Conservation (phyloP, 2,113 vertebrate genomes). For the Hassar affinis region DNA sequence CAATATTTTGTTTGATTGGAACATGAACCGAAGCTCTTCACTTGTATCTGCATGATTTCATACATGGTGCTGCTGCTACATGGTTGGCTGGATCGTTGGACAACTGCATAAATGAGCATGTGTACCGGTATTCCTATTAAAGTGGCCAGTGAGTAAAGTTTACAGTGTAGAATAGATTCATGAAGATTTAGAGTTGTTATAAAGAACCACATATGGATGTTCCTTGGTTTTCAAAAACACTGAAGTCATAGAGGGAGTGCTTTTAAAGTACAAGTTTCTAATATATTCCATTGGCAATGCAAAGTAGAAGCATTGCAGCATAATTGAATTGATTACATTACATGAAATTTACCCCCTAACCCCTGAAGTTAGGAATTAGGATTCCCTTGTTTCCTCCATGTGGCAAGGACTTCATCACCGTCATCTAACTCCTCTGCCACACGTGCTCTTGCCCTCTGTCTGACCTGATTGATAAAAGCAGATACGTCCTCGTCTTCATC, state of each 20-base stretch:
- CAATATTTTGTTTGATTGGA: neutral
- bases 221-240: neutral
- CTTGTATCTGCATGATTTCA: neutral
- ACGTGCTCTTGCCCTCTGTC: slow-evolving; percentile 64
- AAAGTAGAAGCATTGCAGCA: neutral
- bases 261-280: neutral
- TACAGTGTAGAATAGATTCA: neutral
- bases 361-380: neutral
- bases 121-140: neutral
- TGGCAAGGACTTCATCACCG: slow-evolving; percentile 83
- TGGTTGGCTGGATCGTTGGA: neutral
- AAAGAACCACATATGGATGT: neutral
- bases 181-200: neutral
- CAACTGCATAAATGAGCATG: neutral
- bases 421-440: slow-evolving; percentile 76
- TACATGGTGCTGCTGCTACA: neutral
- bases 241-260: neutral
- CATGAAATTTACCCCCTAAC: neutral
- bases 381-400: slow-evolving; percentile 83
- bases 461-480: slow-evolving; percentile 65
- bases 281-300: neutral
- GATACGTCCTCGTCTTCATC: slow-evolving; percentile 69
- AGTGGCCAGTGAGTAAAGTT: neutral
- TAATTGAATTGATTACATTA: neutral
- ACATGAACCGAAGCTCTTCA: neutral